Conservation (phyloP, 2,888 invertebrate genomes). For the Azorinus chamasolen region DNA sequence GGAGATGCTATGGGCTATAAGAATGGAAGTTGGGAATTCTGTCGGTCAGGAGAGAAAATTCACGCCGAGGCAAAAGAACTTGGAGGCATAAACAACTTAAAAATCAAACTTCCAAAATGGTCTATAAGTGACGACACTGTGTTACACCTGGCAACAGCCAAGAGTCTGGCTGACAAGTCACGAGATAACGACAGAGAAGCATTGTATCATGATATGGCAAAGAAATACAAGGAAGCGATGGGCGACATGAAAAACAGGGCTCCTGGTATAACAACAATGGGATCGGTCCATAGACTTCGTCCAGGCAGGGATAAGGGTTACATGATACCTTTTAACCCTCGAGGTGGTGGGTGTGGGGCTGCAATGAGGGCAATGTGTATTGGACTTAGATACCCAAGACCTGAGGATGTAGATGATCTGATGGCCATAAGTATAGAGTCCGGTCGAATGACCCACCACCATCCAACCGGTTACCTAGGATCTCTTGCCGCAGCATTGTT, state of each 20-base stretch:
- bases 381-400: constrained; percentile 79
- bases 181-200: constrained; percentile 44
- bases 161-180: constrained; percentile 53
- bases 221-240: constrained; percentile 23
- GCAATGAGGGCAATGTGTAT: constrained; percentile 85
- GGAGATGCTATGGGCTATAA: constrained; percentile 85
- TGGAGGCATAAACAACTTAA: constrained; percentile 79
- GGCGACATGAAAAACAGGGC: constrained; percentile 25
- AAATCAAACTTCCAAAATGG: constrained; percentile 72
- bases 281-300: constrained; percentile 1
- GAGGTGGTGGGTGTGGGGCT: constrained; percentile 83
- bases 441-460: constrained; percentile 84
- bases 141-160: constrained; percentile 84
- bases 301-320: background rate
- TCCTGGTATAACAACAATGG: constrained; percentile 22
- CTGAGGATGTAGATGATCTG: constrained; percentile 75
- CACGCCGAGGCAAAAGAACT: constrained; percentile 75
- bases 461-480: constrained; percentile 83
- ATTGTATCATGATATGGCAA: constrained; percentile 43
- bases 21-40: constrained; percentile 83
- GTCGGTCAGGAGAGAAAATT: constrained; percentile 73
- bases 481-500: constrained; percentile 81
- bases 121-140: constrained; percentile 85
- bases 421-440: constrained; percentile 80
- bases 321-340: constrained; percentile 12